Percentiles rank a stretch among this genome's conserved stretches.
These are phyloP conservation scores for Labia minor DNA, from an alignment of 2,888 invertebrate species.

Conservation along the genomic window DNA sequence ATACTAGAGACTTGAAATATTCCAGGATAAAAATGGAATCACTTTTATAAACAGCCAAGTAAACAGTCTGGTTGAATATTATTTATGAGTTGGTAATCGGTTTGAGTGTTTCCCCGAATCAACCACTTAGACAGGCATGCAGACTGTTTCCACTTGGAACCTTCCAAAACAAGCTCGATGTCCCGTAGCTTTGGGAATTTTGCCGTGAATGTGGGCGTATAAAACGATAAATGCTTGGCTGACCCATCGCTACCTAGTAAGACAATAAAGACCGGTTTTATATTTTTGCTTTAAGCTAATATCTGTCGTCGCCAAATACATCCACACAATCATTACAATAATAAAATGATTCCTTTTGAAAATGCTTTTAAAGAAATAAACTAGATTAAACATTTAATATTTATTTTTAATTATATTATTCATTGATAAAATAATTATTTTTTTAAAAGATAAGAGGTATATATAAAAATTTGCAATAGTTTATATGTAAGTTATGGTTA, in stretches of 20 bases:
- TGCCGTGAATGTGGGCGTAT: not conserved
- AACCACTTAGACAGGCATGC: not conserved
- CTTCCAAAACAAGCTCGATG: not conserved
- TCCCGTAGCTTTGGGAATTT: not conserved
- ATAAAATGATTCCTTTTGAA: not conserved
- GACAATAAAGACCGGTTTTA: constrained; percentile 3
- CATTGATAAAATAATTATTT: too few species aligned
- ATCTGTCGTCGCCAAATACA: constrained; percentile 7
- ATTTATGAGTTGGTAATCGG: too few species aligned
- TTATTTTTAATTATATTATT: too few species aligned
- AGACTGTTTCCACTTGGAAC: not conserved
- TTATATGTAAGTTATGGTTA: too few species aligned
- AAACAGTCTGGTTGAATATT: too few species aligned
- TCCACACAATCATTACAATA: not conserved
- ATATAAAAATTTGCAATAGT: too few species aligned
- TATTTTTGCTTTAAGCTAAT: not conserved
- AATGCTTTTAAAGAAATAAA: not conserved
- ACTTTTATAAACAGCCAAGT: too few species aligned
- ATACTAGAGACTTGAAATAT: not conserved
- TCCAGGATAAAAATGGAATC: not conserved
- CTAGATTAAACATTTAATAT: not conserved
- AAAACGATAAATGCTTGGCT: not conserved
- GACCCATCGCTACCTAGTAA: not conserved
- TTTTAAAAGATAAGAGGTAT: too few species aligned
- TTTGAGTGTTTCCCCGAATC: too few species aligned